Percentiles rank a stretch among this genome's conserved stretches.
Conservation (phyloP, 1,140 invertebrate species). For the Eufriesea mexicana region DNA sequence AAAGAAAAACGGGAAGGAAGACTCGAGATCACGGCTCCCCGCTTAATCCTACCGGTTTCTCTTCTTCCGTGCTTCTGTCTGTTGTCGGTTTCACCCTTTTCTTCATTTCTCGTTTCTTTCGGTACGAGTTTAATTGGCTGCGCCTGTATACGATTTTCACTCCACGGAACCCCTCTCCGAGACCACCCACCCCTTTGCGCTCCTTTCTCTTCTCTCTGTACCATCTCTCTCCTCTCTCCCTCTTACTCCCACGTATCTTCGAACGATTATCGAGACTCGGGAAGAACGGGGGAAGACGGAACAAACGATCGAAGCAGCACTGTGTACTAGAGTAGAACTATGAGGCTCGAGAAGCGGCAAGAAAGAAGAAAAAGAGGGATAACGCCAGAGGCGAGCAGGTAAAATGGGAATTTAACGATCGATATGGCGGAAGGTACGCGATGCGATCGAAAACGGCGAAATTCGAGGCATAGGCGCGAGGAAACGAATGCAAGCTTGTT, state of each 20-base stretch:
- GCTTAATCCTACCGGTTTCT: constrained; percentile 30
- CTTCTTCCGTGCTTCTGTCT: not conserved
- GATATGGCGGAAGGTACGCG: not conserved
- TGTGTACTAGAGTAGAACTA: constrained; percentile 10
- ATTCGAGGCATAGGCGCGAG: not conserved
- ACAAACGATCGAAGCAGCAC: constrained; percentile 47
- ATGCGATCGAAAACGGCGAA: not conserved
- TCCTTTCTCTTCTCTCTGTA: constrained; percentile 56
- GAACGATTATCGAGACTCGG: constrained; percentile 63
- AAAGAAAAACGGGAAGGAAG: not conserved
- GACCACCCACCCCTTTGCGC: constrained; percentile 62
- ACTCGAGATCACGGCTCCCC: constrained; percentile 42
- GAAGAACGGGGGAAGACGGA: constrained; percentile 51
- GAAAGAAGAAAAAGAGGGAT: constrained; percentile 56
- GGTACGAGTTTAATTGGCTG: constrained; percentile 41
- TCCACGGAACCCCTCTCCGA: constrained; percentile 44
- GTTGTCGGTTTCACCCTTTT: not conserved
- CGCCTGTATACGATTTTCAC: constrained; percentile 69
- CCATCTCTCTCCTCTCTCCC: constrained; percentile 62
- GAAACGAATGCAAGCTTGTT: not conserved
- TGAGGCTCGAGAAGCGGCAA: constrained; percentile 6
- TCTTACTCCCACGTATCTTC: constrained; percentile 59
- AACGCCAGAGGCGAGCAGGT: constrained; percentile 33
- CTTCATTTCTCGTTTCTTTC: not conserved
- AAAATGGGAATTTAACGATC: not conserved